Base-by-base conservation (phyloP, 2,797 vertebrate species). In the Typhlichthys eigenmanni region DNA sequence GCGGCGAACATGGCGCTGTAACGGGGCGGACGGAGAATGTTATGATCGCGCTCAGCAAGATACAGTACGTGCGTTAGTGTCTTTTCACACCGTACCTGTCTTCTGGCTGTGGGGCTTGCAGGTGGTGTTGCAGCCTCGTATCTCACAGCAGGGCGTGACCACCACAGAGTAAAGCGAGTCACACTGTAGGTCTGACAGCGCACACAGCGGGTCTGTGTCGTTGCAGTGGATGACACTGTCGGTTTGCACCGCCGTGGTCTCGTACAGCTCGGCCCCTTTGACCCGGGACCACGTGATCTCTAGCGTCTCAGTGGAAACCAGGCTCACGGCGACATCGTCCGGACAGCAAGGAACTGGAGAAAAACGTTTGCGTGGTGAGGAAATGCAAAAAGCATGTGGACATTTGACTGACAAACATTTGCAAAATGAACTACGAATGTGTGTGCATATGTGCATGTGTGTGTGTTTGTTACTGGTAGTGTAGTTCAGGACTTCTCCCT, bases 311-410 rank as follows among this genome's bases (percentile, higher is more conserved):
- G 94, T 90, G 0, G 95, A 94, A 69, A 93, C 78, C 9, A 92
- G 85, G 14, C 80, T 71, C 0, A 93, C 72, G 1, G 73, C 75
- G 24, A 98, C 85, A 63, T 87, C 82, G 16, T 87, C 70, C 14
- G 96, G 96, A 74, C 96, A 98, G 56, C 97, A 98, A 7, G 95
- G 96, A 29, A 95, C 96, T 98, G 82, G 46, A 53, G 51, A 34
- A 45, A 48, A 1, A 17, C 65, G 58, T 16, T 3, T 16, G 34
- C 2, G 11, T 11, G 52, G 47, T 34, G n/a, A 17, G 58, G 50
- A 77, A 2, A 32, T n/a, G 9, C 13, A 52, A 56, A 51, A 32
- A 9, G 55, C 13, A 1, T 49, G 16, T 48, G 34, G 3, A 38
- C 34, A 38, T 38, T 38, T 38, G 6, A 38, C 34, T 38, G 34